Evolutionary conservation across 2,113 vertebrate genomes (phyloP), one percentile per base, ranked within the genome.

Genomic region (Antechinus flavipes): DNA sequence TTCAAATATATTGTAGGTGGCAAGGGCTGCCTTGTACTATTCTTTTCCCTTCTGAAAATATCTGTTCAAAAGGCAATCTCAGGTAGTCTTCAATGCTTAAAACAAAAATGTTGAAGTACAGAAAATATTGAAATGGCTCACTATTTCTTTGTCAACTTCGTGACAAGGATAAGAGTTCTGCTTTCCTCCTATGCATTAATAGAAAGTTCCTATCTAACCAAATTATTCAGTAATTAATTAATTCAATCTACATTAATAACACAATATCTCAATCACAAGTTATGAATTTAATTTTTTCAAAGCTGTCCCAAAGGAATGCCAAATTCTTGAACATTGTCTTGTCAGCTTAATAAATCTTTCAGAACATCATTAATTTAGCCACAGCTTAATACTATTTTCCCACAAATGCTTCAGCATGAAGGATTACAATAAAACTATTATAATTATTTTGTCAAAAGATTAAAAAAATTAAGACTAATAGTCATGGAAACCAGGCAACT

Each of bases 161-260:
- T 97, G 90, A 97, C 93, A 98, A 90, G 92, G 35, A 98, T 96
- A 91, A 96, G 94, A 93, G 94, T 92, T 19, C 95, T 96, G 76
- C 93, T 96, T 98, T 97, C 90, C 89, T 91, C 94, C 92, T 55
- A 96, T 55, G 97, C 49, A 92, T 96, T 93, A 98, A 96, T 47
- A 96, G 94, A 96, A 97, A 94, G 89, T 97, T 97, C 94, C 95
- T 46, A 54, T 97, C 95, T 95, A 92, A 98, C 94, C 92, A 98
- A 97, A 98, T 97, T 95, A 97, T 25, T 2, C 97, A 97, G 94
- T 96, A 98, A 97, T 98, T 97, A 98, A 95, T 97, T 97, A 97
- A 98, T 84, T 95, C 94, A 93, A 93, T 97, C 95, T 95, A 94
- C 22, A 93, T 94, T 97, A 98, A 97, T 97, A 98, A 97, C 95